phyloP scores from a whole-genome alignment of 2,888 invertebrate species.

The Falcaria lacertinaria region DNA sequence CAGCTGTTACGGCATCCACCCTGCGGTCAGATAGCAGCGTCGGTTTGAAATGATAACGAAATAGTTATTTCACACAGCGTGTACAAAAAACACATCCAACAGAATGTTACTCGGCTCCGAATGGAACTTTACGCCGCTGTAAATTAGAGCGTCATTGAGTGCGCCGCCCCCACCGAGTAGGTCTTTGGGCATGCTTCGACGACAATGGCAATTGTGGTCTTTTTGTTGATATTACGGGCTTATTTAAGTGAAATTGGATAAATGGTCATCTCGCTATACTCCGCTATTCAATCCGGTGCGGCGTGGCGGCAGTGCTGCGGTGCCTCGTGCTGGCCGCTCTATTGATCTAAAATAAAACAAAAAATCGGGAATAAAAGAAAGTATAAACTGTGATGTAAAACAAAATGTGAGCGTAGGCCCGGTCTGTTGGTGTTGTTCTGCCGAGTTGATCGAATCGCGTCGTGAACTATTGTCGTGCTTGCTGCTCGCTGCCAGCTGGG shows the following conservation, averaged over 20 bases:
- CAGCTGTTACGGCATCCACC: slow-evolving; percentile 52
- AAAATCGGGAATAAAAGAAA: slow-evolving; percentile 44
- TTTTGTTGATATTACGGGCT: slow-evolving; percentile 75
- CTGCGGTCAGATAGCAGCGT: slow-evolving; percentile 40
- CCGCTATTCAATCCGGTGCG: slow-evolving; percentile 62
- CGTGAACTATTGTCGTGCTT: slow-evolving; percentile 33
- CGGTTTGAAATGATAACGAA: slow-evolving; percentile 62
- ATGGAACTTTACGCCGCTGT: slow-evolving; percentile 33
- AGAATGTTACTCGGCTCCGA: slow-evolving; percentile 23
- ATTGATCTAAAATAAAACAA: slow-evolving; percentile 43
- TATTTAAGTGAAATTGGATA: slow-evolving; percentile 79
- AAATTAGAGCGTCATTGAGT: slow-evolving; percentile 41
- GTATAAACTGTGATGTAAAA: slow-evolving; percentile 44
- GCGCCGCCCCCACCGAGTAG: slow-evolving; percentile 18
- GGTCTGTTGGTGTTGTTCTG: slow-evolving; percentile 30
- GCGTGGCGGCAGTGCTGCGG: slow-evolving; percentile 48
- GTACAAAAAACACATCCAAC: slow-evolving; percentile 41
- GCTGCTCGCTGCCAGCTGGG: slow-evolving; percentile 9
- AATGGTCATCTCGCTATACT: slow-evolving; percentile 73
- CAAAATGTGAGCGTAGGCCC: slow-evolving; percentile 58
- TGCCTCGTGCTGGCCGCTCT: slow-evolving; percentile 39
- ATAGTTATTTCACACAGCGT: slow-evolving; percentile 55
- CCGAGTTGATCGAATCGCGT: slow-evolving; percentile 26
- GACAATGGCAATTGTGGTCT: slow-evolving; percentile 55
- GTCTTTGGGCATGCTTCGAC: slow-evolving; percentile 45